Conservation (phyloP, 2,797 vertebrate genomes). For the Anniella stebbinsi region DNA sequence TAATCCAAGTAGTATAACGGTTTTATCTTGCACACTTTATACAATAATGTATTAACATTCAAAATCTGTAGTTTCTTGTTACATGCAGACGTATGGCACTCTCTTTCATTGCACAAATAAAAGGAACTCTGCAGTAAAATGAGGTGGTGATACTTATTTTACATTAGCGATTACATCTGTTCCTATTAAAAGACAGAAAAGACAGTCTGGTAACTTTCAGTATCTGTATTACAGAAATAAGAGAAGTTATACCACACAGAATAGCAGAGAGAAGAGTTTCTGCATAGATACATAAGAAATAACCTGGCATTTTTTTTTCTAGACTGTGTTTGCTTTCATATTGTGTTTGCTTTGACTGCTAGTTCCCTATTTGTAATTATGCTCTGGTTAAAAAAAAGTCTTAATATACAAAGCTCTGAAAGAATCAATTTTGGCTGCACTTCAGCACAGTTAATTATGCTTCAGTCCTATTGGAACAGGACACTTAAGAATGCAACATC, state of each 20-base stretch:
- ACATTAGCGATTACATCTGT: constrained; percentile 1
- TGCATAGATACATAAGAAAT: neutral
- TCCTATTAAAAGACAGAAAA: neutral
- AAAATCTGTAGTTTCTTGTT: neutral
- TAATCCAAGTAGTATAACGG: neutral
- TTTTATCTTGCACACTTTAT: constrained; percentile 41
- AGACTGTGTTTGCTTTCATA: neutral
- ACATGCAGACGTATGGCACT: neutral
- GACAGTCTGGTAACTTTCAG: neutral
- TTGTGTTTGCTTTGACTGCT: neutral
- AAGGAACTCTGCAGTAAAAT: neutral
- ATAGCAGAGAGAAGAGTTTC: neutral
- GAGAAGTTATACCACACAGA: neutral
- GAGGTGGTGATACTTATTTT: neutral
- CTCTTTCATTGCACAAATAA: neutral
- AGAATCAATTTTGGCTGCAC: neutral
- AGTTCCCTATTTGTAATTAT: neutral
- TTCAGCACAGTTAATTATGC: neutral
- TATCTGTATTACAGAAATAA: neutral
- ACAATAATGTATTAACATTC: constrained; percentile 12
- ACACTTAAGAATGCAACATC: neutral
- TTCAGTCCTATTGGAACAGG: neutral
- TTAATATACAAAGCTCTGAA: neutral
- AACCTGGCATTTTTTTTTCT: too few species aligned
- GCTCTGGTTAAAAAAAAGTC: neutral